Percentiles rank a stretch among this genome's conserved stretches.
These are phyloP conservation scores for Callipepla californica DNA, from an alignment of 2,113 vertebrate genomes.

Conservation along the genomic window DNA sequence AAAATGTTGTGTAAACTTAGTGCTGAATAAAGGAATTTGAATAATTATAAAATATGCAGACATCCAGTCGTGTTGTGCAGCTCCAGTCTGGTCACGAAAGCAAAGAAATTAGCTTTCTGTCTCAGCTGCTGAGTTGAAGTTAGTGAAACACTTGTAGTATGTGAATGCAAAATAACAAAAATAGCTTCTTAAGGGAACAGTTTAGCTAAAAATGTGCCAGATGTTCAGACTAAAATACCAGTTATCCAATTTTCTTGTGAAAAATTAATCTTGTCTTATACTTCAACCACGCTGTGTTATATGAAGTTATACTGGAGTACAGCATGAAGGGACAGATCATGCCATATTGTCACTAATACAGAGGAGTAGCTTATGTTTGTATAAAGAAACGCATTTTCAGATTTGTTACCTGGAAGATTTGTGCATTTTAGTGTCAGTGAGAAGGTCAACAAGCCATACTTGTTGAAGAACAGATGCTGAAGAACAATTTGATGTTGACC, in stretches of 20 bases:
- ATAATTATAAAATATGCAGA: background rate
- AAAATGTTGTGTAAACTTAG: background rate
- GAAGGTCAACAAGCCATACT: background rate
- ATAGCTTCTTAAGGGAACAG: background rate
- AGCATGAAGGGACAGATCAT: background rate
- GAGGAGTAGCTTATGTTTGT: background rate
- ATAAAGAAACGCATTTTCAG: background rate
- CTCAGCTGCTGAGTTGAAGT: background rate
- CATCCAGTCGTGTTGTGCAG: background rate
- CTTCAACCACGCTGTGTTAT: constrained; percentile 71
- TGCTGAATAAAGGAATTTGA: background rate
- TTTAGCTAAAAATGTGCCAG: constrained; percentile 63
- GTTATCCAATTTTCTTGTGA: constrained; percentile 65
- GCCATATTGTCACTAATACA: constrained; percentile 52
- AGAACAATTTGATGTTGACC: constrained; percentile 21
- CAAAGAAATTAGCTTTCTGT: background rate
- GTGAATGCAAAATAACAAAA: background rate
- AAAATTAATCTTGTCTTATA: constrained; percentile 58
- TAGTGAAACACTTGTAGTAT: background rate
- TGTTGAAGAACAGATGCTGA: constrained; percentile 26
- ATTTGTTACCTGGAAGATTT: constrained; percentile 39
- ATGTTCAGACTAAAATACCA: constrained; percentile 61
- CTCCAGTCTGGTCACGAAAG: background rate
- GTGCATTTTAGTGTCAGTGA: constrained; percentile 32
- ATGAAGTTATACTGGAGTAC: constrained; percentile 2